Percentiles rank a stretch among this genome's conserved stretches.
phyloP scores from a whole-genome alignment of 2,888 invertebrate genomes.

The Malacosoma neustria region DNA sequence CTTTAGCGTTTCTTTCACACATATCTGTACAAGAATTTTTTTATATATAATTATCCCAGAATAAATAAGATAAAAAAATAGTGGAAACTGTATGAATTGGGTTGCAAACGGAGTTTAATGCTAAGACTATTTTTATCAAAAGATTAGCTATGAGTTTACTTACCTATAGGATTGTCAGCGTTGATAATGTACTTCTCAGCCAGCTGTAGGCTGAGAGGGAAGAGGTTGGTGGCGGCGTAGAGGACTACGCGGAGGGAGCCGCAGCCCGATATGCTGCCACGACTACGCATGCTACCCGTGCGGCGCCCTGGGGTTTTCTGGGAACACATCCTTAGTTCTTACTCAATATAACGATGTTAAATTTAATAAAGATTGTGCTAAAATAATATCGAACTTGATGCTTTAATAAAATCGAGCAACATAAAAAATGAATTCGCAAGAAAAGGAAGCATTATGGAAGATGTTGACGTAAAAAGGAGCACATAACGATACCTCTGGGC shows the following conservation, averaged over 20 bases:
- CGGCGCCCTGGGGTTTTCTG: conserved; percentile 68
- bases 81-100: too few species aligned
- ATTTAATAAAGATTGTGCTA: too few species aligned
- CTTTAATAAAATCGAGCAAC: background rate
- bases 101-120: too few species aligned
- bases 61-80: too few species aligned
- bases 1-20: conserved; percentile 86
- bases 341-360: too few species aligned
- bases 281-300: conserved; percentile 59
- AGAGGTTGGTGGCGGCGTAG: conserved; percentile 83
- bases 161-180: conserved; percentile 62
- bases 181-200: conserved; percentile 87
- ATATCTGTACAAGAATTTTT: conserved; percentile 73
- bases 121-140: too few species aligned
- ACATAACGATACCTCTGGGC: too few species aligned
- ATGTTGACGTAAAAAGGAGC: too few species aligned
- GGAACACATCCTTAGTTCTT: too few species aligned
- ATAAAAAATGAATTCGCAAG: background rate
- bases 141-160: too few species aligned
- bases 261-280: conserved; percentile 60
- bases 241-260: conserved; percentile 78
- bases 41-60: too few species aligned
- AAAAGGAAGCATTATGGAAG: too few species aligned
- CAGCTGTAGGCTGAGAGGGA: conserved; percentile 85
- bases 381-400: background rate